Conservation (phyloP, 2,113 vertebrate species). For the Arothron firmamentum region DNA sequence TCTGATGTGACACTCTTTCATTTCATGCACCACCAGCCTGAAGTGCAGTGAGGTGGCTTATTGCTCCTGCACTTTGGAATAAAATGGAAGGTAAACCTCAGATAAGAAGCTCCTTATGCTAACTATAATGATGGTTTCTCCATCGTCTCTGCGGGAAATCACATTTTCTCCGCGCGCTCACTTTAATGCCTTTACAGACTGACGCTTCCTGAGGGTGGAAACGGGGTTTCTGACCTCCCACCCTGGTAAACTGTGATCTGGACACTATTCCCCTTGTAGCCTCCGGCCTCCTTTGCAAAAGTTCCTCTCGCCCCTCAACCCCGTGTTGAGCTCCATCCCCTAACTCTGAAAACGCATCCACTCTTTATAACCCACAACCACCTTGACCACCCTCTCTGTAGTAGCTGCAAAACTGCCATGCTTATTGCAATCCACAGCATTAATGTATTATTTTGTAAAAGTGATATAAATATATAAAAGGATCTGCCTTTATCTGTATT, state of each 20-base stretch:
- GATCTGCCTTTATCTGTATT: too few relatives aligned
- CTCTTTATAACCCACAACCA: slow-evolving; percentile 20
- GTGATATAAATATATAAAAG: too few relatives aligned
- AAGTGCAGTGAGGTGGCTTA: slow-evolving; percentile 26
- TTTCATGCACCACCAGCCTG: slow-evolving; percentile 20
- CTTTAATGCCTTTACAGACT: slow-evolving; percentile 48
- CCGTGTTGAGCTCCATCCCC: slow-evolving; percentile 29
- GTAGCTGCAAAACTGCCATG: too few relatives aligned
- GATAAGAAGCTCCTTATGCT: slow-evolving; percentile 39
- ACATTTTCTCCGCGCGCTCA: slow-evolving; percentile 19
- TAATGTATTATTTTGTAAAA: too few relatives aligned
- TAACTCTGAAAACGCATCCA: slow-evolving; percentile 45
- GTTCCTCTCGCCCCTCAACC: slow-evolving; percentile 36
- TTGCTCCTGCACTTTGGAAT: slow-evolving; percentile 43
- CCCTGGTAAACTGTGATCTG: slow-evolving; percentile 25
- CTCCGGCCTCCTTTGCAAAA: slow-evolving; percentile 45
- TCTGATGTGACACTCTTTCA: slow-evolving; percentile 28
- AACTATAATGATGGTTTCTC: slow-evolving; percentile 48
- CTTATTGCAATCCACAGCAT: too few relatives aligned
- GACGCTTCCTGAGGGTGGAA: slow-evolving; percentile 37
- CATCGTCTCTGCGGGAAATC: slow-evolving; percentile 45
- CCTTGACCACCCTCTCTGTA: slow-evolving; percentile 24
- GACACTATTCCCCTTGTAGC: slow-evolving; percentile 27
- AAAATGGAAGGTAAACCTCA: slow-evolving; percentile 51
- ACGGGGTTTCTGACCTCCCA: slow-evolving; percentile 46